A percentile compares a stretch with the other conserved stretches of the same genome.
Conservation (phyloP, 1,140 invertebrate species). For the Dendroctonus ponderosae region DNA sequence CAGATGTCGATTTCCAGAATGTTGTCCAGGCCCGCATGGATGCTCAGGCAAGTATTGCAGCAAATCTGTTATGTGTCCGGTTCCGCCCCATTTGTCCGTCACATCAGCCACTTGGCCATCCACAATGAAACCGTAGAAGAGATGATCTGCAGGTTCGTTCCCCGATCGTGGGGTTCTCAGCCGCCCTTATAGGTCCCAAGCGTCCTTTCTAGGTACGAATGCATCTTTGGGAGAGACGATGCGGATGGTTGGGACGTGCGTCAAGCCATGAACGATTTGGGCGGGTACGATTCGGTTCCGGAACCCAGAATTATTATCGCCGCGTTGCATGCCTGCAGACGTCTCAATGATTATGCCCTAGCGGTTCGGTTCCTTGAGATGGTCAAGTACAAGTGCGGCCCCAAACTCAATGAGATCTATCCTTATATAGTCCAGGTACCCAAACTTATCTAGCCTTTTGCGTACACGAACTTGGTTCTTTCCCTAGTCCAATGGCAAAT, state of each 20-base stretch:
- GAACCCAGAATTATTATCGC: conserved; percentile 70
- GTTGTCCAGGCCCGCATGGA: conserved; percentile 2
- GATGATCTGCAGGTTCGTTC: conserved; percentile 34
- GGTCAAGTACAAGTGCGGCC: conserved; percentile 64
- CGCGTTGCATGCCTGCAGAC: conserved; percentile 64
- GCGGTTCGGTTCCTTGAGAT: conserved; percentile 68
- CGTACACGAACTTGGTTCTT: too few relatives aligned
- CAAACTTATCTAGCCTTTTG: not conserved
- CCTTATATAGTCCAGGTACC: conserved; percentile 60
- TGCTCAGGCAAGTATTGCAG: conserved; percentile 30
- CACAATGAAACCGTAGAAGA: conserved; percentile 36
- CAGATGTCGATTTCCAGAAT: conserved; percentile 27
- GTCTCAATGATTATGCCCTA: conserved; percentile 69
- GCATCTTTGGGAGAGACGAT: conserved; percentile 59
- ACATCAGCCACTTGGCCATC: conserved; percentile 25
- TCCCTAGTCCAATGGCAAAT: too few relatives aligned
- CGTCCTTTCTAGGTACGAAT: conserved; percentile 42
- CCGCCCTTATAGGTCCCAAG: not conserved
- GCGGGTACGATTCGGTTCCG: conserved; percentile 66
- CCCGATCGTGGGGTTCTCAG: not conserved
- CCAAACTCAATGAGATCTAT: conserved; percentile 55
- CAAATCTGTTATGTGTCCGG: not conserved
- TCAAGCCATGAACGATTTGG: conserved; percentile 59
- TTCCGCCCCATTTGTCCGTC: not conserved
- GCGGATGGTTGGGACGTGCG: conserved; percentile 72